Percentiles rank a stretch among this genome's conserved stretches.
Evolutionary conservation across 2,797 vertebrate species (phyloP).

Genomic region (Lithobates pipiens): DNA sequence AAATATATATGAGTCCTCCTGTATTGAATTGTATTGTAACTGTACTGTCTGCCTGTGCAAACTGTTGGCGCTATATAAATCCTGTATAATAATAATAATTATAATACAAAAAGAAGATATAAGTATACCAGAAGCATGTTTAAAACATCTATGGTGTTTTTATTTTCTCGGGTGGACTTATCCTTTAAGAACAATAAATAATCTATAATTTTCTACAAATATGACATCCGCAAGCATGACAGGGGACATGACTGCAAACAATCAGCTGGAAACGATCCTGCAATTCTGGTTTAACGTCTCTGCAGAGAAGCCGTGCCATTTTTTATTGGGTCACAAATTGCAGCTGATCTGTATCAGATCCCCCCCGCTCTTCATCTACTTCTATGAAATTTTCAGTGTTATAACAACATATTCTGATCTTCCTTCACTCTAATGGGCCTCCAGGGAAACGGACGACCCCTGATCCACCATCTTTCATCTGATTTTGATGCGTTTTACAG

Average conservation of each 20-base stretch:
- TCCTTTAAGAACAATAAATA: not conserved
- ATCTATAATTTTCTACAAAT: not conserved
- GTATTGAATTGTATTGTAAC: too few species aligned
- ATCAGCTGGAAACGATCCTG: not conserved
- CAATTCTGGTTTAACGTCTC: not conserved
- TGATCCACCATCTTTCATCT: conserved; percentile 13
- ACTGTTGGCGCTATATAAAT: too few species aligned
- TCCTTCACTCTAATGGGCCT: conserved; percentile 30
- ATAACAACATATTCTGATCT: conserved; percentile 25
- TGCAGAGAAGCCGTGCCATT: not conserved
- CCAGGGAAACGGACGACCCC: conserved; percentile 8
- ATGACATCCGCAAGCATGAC: not conserved
- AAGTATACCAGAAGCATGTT: too few species aligned
- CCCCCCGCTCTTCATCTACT: not conserved
- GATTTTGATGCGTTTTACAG: conserved; percentile 7
- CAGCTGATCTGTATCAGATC: not conserved
- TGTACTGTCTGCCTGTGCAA: too few species aligned
- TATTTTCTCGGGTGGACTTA: too few species aligned
- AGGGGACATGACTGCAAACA: not conserved
- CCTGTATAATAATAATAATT: too few species aligned
- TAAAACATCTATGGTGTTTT: too few species aligned
- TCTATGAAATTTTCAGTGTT: conserved; percentile 15
- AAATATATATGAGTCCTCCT: too few species aligned
- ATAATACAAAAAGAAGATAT: too few species aligned
- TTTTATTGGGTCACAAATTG: conserved; percentile 18